Percentiles rank a stretch among this genome's conserved stretches.
Evolutionary conservation across 2,113 vertebrate genomes (phyloP).

Genomic region (Camelus dromedarius): DNA sequence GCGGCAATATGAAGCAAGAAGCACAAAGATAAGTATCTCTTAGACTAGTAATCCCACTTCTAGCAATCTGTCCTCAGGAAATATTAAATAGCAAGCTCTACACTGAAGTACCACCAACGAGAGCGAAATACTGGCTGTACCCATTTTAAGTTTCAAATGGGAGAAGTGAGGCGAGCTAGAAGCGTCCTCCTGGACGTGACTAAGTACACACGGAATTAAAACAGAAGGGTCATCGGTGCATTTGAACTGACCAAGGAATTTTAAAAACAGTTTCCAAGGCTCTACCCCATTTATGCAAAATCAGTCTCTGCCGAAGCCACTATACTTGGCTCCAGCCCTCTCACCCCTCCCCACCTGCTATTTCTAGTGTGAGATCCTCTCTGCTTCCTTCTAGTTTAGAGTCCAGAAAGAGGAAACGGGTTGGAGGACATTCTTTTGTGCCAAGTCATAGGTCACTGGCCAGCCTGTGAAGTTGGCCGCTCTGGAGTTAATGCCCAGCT

Average conservation of each 20-base stretch:
- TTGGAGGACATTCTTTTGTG: background rate
- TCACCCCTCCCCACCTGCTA: background rate
- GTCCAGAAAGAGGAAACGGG: background rate
- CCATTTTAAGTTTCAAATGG: background rate
- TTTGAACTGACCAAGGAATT: background rate
- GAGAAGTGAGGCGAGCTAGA: background rate
- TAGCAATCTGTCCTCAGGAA: conserved; percentile 31
- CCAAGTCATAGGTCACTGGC: background rate
- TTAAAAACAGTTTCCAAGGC: background rate
- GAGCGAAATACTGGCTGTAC: background rate
- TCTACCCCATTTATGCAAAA: background rate
- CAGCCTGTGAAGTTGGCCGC: background rate
- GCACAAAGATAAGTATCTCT: background rate
- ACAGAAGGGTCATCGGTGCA: background rate
- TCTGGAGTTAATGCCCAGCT: background rate
- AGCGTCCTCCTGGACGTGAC: background rate
- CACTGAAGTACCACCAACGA: background rate
- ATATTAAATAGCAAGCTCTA: conserved; percentile 4
- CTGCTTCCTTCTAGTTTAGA: background rate
- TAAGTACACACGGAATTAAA: background rate
- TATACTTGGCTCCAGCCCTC: background rate
- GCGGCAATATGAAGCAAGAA: conserved; percentile 9
- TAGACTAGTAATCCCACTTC: background rate
- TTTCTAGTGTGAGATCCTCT: background rate
- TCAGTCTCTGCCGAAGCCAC: background rate